A percentile compares a stretch with the other conserved stretches of the same genome.
Evolutionary conservation across 2,888 invertebrate genomes (phyloP).

Genomic region (Acrobasis suavella): DNA sequence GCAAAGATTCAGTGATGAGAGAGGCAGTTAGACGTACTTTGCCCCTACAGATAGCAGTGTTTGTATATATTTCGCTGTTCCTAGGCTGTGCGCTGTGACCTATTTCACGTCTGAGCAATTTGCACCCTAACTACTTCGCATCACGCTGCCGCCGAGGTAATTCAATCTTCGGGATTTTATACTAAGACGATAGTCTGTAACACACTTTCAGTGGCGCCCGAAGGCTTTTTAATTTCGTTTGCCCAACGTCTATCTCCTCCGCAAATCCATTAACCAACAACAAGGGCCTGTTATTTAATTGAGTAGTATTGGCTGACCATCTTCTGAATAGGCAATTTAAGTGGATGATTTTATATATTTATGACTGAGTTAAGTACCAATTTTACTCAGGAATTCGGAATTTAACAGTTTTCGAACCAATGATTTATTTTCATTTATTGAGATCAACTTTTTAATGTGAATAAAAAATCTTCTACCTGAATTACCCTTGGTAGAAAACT

Average conservation of each 20-base stretch:
- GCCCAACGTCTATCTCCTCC: conserved; percentile 15
- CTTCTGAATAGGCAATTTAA: background rate
- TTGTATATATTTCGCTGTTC: conserved; percentile 6
- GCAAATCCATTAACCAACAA: conserved; percentile 18
- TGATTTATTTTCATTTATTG: too few relatives aligned
- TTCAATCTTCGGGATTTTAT: conserved; percentile 22
- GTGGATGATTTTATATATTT: too few relatives aligned
- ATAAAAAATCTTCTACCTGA: too few relatives aligned
- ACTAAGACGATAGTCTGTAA: conserved; percentile 23
- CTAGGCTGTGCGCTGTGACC: conserved; percentile 19
- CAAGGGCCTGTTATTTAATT: conserved; percentile 17
- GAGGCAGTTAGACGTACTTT: conserved; percentile 11
- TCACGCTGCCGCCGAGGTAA: conserved; percentile 17
- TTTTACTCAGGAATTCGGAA: too few relatives aligned
- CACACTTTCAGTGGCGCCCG: conserved; percentile 22
- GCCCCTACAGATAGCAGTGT: conserved; percentile 6
- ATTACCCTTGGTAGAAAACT: too few relatives aligned
- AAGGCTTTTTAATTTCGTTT: conserved; percentile 24
- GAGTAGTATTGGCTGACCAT: background rate
- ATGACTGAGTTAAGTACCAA: too few relatives aligned
- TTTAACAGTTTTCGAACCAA: too few relatives aligned
- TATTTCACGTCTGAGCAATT: conserved; percentile 22
- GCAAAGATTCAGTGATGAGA: conserved; percentile 1
- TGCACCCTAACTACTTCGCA: conserved; percentile 23
- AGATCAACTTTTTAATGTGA: too few relatives aligned